Base-by-base conservation (phyloP, 1,140 invertebrate genomes). In the Diachasmimorpha longicaudata region DNA sequence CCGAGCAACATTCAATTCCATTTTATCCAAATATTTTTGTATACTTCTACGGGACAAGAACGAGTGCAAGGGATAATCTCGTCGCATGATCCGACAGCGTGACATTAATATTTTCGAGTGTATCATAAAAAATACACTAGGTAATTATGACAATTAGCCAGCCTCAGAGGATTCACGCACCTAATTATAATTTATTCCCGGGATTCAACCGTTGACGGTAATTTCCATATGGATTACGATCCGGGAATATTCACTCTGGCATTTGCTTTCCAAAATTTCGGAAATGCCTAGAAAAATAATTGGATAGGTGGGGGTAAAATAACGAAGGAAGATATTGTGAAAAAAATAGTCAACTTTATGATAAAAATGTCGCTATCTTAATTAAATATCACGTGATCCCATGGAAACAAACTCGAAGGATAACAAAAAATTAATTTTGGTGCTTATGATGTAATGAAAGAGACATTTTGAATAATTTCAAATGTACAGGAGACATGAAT, bases 141-240 rank as follows among this genome's bases (percentile, higher is more conserved):
- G 11, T 58, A 37, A 25, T 66, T 72, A 67, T 76, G 75, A 77
- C 78, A 78, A 80, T 75, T 71, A 69, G 70, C 66, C 39, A 68
- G 13, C 19, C 70, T 63, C 75, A 68, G 78, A 78, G 77, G 44
- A 46, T 77, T 67, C 25, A 9, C 23, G 13, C 46, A 31, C n/a
- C 36, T 73, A 39, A n/a, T 74, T 63, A 74, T 77, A 74, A 70
- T 77, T 73, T 72, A 77, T 77, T 77, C 72, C 72, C 73, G 63
- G 46, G 42, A 21, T 16, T 13, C 21, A 71, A 72, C 4, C 13
- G n/a, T 58, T 58, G 52, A 21, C 19, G 21, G 1, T 58, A 58
- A 58, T 58, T 16, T 58, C 1, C 52, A 58, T 58, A 58, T 58
- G n/a, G 6, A 58, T 58, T 21, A 58, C 2, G 4, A 16, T 58